Base-by-base conservation (phyloP, 2,113 vertebrate genomes). In the Pristiophorus japonicus region DNA sequence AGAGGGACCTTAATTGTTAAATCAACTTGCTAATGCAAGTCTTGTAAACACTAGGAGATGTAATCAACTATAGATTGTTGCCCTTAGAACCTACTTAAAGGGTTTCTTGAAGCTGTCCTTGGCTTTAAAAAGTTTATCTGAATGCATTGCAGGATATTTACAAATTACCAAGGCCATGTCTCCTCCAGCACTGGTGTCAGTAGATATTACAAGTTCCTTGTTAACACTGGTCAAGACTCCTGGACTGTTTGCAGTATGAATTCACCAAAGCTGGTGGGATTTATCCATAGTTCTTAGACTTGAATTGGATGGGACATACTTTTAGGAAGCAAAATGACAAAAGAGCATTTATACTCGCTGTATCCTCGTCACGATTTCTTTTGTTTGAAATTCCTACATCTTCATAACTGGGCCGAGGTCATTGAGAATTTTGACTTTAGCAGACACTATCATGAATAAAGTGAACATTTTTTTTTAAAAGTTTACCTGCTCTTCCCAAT, bases 131-230 rank as follows among this genome's bases (percentile, higher is more conserved):
- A 12, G 65, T 18, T 47, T 67, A 47, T 94, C 24, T 70, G 42
- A 94, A 67, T 94, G 22, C 14, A 67, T 42, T 70, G 42, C 45
- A 67, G 92, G 63, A n/a, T 70, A 51, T 94, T 66, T 94, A 91
- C 34, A 42, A 65, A 63, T 92, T 92, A 38, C 59, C 90, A 65
- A 42, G 90, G 18, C 55, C 6, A 27, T 88, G 20, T 93, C 55
- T 42, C 20, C 66, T 93, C 47, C 88, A 92, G 88, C 22, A 30
- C 42, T 67, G 38, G 3, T 30, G 45, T 22, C 8, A 65, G n/a
- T 94, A 70, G 66, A 0, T 47, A 45, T 94, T 70, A 18, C 27
- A 94, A 70, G 3, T 45, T 51, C 22, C 14, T 51, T 67, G 30
- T 34, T 90, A 90, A 22, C 6, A 63, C 8, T 38, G 18, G 55